Evolutionary conservation across 1,140 invertebrate genomes (phyloP).

Genomic region (Calosoma granatense): DNA sequence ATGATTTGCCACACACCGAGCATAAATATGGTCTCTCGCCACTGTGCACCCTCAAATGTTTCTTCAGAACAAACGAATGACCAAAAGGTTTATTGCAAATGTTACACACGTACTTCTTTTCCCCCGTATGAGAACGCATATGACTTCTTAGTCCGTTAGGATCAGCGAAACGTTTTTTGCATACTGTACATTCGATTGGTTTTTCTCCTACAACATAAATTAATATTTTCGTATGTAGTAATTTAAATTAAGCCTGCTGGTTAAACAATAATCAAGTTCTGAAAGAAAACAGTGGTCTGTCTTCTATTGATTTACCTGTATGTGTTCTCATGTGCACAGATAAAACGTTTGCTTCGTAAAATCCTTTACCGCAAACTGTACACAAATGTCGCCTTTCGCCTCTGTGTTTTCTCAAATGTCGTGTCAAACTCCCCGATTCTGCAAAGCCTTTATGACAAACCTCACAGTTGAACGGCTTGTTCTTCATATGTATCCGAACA

Average conservation of each 20-base stretch:
- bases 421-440: conserved; percentile 31
- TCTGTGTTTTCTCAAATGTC: conserved; percentile 33
- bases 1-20: conserved; percentile 22
- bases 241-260: no score
- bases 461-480: conserved; percentile 27
- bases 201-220: conserved; percentile 37
- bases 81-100: conserved; percentile 27
- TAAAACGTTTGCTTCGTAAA: conserved; percentile 22
- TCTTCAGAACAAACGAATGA: conserved; percentile 28
- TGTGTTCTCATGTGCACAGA: conserved; percentile 22
- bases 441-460: conserved; percentile 34
- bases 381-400: conserved; percentile 33
- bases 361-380: conserved; percentile 23
- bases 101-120: conserved; percentile 27
- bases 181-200: conserved; percentile 33
- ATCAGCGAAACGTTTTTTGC: conserved; percentile 34
- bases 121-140: conserved; percentile 33
- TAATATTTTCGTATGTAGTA: not conserved
- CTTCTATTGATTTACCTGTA: conserved; percentile 13
- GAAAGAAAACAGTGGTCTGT: not conserved
- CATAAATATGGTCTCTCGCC: conserved; percentile 26
- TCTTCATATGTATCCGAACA: conserved; percentile 21
- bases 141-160: conserved; percentile 33
- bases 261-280: no score
- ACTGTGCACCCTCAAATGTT: conserved; percentile 26